Evolutionary conservation across 1,140 invertebrate species (phyloP).

Genomic region (Araneus ventricosus): DNA sequence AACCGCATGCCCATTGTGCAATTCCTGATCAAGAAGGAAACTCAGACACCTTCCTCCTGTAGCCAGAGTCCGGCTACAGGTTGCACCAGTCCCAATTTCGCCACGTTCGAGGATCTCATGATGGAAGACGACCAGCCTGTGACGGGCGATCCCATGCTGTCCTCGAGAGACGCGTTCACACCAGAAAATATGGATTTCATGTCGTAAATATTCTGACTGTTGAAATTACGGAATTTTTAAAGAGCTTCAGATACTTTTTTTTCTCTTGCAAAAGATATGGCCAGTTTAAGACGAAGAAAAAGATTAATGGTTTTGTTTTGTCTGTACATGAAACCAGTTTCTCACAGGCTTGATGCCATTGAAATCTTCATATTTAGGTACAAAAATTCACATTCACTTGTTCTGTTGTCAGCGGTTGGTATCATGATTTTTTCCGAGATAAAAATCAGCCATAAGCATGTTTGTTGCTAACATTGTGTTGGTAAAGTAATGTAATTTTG

Average conservation of each 20-base stretch:
- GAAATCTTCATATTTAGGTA: not conserved
- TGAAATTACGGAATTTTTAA: not conserved
- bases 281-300: no score
- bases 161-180: constrained; percentile 30
- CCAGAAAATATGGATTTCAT: constrained; percentile 68
- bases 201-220: not conserved
- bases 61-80: constrained; percentile 50
- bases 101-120: constrained; percentile 51
- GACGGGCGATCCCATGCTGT: constrained; percentile 53
- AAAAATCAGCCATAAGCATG: no score
- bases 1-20: constrained; percentile 52
- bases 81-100: not conserved
- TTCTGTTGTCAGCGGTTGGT: not conserved
- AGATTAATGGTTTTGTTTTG: not conserved
- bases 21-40: constrained; percentile 50
- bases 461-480: not conserved
- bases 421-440: no score
- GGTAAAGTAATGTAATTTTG: not conserved
- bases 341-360: not conserved
- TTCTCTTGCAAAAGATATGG: not conserved
- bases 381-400: not conserved
- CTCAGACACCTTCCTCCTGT: constrained; percentile 44
- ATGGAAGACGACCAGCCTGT: constrained; percentile 68
- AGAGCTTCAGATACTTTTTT: constrained; percentile 5
- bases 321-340: not conserved